Evolutionary conservation across 2,113 vertebrate species (phyloP), one percentile per base, ranked within the genome.

Genomic region (Pseudopipra pipra): DNA sequence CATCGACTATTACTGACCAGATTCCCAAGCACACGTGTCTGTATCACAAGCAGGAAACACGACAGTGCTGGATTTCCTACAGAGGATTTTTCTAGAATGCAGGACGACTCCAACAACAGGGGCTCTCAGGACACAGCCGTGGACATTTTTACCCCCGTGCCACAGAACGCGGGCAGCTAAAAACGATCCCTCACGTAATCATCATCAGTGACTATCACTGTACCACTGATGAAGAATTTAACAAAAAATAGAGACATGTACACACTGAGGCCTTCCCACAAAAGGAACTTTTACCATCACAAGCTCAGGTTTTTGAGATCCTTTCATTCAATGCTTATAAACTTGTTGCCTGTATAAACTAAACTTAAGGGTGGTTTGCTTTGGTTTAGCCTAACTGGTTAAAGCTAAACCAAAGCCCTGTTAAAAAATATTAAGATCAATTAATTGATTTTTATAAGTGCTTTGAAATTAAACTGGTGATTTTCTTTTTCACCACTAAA

Each of bases 101-200:
- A 86, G 52, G 52, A 80, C 0, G 0, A 41, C 49, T 72, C 44
- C 80, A 72, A 31, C 61, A 56, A 61, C 37, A 71, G 35, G 39
- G 54, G 61, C 76, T 86, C 83, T 43, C 5, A 0, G 35, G 55
- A 52, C 19, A 3, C 55, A 87, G 55, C 6, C 89, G 74, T 2
- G 80, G 89, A 72, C 83, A 81, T 72, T 95, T 93, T 87, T 72
- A 81, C 70, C 85, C 68, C 80, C n/a, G 15, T 14, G 90, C 55
- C 90, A 80, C 3, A 80, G 31, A 94, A 37, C 5, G 1, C 0
- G 4, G 76, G 79, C 27, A 52, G 49, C 86, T 81, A 86, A 84
- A 94, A 95, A 81, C 20, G 52, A 89, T 87, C 77, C 77, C 47
- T 85, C 80, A 52, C 1, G 0, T 77, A 90, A 68, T 2, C 78